Evolutionary conservation across 2,797 vertebrate genomes (phyloP), one percentile per base, ranked within the genome.

Genomic region (Chiroxiphia lanceolata): DNA sequence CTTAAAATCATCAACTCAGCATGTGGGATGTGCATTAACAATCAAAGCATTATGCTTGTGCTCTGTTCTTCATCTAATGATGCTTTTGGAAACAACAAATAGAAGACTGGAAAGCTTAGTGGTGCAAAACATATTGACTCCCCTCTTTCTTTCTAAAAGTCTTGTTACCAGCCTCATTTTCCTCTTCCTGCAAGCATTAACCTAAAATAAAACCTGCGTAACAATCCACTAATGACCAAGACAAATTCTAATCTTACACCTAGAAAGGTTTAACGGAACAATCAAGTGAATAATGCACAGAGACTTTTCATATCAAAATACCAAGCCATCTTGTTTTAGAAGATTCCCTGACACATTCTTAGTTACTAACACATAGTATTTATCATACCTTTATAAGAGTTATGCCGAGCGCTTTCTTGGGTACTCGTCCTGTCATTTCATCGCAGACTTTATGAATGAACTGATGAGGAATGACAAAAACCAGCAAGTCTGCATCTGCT

Each of bases 391-490:
- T 99, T 93, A 99, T 99, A 47, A 99, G 98, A 18, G 98, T 98
- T 97, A 99, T 99, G 40, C 99, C 99, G 5, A 98, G 96, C 0
- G 99, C 98, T 53, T 97, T 97, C 91, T 98, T 96, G 50, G 98
- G 97, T 36, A 99, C 97, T 27, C 83, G 98, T 61, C 98, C 98
- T 3, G 97, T 97, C 97, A 99, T 98, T 95, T 99, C 98, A 7
- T 99, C 98, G 4, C 99, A 99, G 92, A 99, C 98, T 45, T 98
- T 98, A 85, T 98, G 98, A 91, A 99, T 99, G 97, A 99, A 99
- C 97, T 99, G 99, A 94, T 99, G 99, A 38, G 99, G 99, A 64
- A 99, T 98, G 82, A 99, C 99, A 51, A 99, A 99, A 89, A 99
- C 97, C 88, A 99, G 97, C 90, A 99, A 96, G 96, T 99, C 98